Base-by-base conservation (phyloP, 2,888 invertebrate species). In the Lacanobia wlatinum region DNA sequence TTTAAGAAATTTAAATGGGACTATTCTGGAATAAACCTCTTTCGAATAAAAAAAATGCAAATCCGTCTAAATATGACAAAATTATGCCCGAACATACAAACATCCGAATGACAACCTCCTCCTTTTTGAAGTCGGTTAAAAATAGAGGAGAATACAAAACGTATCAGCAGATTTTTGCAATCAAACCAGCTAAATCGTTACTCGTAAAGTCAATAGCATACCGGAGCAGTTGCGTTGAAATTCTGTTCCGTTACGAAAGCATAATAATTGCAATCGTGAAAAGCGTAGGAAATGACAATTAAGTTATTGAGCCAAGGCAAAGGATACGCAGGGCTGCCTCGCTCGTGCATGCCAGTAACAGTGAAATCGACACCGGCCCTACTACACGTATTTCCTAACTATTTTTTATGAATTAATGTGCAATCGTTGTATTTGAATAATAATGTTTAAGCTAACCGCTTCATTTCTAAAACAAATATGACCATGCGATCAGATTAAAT, bases 241-340 rank as follows among this genome's bases (percentile, higher is more conserved):
- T 82, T 61, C 72, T 61, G 56, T 66, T 72, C 56, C 60, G 70
- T 87, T 88, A 79, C 85, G 78, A 84, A 86, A 83, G 59, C 58
- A 65, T 73, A 78, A 65, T 73, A 78, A 82, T 87, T 83, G 75
- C 84, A 88, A 76, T 82, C 70, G 78, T 87, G 81, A 81, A 87
- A 84, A 84, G 65, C 55, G 74, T 63, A 84, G 83, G 87, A 88
- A 83, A 87, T 78, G 70, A 77, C 80, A 83, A 82, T 87, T 82
- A 80, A 64, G 55, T 80, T 73, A 82, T 68, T 73, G 79, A 78
- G 86, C 66, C 87, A 86, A 87, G 87, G 87, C 72, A 85, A 87
- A 86, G 84, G 82, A 88, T 88, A 74, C 77, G 65, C 85, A 83
- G 81, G 83, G 76, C 71, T 82, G 66, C n/a, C 75, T 50, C 71